Base-by-base conservation (phyloP, 2,797 vertebrate genomes). In the Hoplostethus atlanticus region DNA sequence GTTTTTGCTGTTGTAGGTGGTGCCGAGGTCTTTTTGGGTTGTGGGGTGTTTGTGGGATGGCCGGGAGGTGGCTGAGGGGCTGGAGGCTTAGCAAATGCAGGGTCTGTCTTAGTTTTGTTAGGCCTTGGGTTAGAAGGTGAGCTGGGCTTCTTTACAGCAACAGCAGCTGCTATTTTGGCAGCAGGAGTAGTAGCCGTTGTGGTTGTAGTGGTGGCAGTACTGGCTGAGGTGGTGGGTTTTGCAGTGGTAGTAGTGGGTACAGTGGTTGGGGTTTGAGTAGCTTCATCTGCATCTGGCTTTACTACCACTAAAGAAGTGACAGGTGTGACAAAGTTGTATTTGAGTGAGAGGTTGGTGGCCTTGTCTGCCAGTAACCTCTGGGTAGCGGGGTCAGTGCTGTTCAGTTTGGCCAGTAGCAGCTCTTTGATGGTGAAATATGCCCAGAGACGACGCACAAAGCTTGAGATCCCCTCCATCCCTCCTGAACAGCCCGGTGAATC, bases 341-440 rank as follows among this genome's bases (percentile, higher is more conserved):
- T 93, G 5, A 96, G 92, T 1, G 96, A 96, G 11, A 97, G 90
- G 44, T 95, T 96, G 71, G 95, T 95, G 54, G 95, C 95, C 83
- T 96, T 96, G 11, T 96, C 93, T 2, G 87, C 71, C 47, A 97
- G 89, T 34, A 96, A 64, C 40, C 86, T 89, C 76, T 92, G 93
- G 3, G 78, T 85, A 0, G 84, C 73, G 0, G 91, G 76, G 67
- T 97, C 94, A 0, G 82, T 90, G 5, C 90, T 74, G 38, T 93
- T 95, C 25, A 97, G 83, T 70, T 93, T 94, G 34, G 93, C 92
- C 57, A 94, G 81, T 1, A 97, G 88, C 64, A 97, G 88, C 79
- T 97, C 95, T 59, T 95, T 95, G 85, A 96, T 96, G 47, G 96
- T 97, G 71, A 94, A 93, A 71, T 96, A 96, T 0, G 96, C 96